A percentile compares a stretch with the other conserved stretches of the same genome.
phyloP scores from a whole-genome alignment of 2,888 invertebrate genomes.

The Thymelicus acteon region DNA sequence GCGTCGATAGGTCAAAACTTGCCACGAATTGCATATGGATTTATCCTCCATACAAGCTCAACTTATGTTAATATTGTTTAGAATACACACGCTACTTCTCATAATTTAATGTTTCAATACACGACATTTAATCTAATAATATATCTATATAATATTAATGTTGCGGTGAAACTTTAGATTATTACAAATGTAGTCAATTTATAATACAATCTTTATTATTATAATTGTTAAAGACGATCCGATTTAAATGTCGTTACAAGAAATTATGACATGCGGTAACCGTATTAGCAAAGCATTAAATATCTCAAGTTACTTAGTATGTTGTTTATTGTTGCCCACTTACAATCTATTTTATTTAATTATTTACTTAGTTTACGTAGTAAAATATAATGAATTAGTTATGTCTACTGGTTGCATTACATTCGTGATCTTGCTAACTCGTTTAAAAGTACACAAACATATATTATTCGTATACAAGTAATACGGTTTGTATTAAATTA shows the following conservation, averaged over 20 bases:
- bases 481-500: too few relatives aligned
- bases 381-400: not conserved
- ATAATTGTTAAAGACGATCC: not conserved
- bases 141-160: not conserved
- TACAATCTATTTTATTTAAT: not conserved
- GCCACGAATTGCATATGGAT: not conserved
- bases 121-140: not conserved
- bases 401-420: not conserved
- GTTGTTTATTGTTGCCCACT: constrained; percentile 1
- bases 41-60: not conserved
- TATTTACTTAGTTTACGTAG: not conserved
- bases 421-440: not conserved
- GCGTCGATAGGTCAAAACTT: not conserved
- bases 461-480: too few relatives aligned
- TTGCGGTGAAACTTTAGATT: constrained; percentile 9
- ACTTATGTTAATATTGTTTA: not conserved
- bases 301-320: not conserved
- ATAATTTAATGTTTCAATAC: not conserved
- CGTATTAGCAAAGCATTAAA: not conserved
- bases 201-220: not conserved
- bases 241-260: not conserved
- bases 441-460: too few relatives aligned
- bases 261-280: not conserved
- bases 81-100: not conserved
- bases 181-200: not conserved